Evolutionary conservation across 2,113 vertebrate genomes (phyloP), one percentile per base, ranked within the genome.

Genomic region (Thunnus thynnus): DNA sequence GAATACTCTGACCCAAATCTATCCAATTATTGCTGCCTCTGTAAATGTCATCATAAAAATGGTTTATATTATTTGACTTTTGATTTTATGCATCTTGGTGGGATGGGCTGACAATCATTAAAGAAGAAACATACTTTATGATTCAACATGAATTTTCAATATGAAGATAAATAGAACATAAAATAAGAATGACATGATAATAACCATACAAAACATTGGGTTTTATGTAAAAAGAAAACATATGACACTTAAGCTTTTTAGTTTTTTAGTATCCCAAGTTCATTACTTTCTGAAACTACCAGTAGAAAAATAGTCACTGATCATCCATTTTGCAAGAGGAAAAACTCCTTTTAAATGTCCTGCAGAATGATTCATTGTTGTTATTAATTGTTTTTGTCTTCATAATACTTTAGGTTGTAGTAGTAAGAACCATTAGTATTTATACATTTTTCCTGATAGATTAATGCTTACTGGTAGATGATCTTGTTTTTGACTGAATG

Each of bases 1-100:
- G 56, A 78, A 79, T 27, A 76, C 30, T 8, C 58, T 71, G 76
- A 89, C 78, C 75, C 76, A 72, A 82, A 83, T 65, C 89, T 88
- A 86, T 92, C 76, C 72, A 75, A 94, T 94, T 88, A 89, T 63
- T 85, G 74, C 80, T 88, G 84, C 65, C 80, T 87, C 64, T 65
- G 75, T 63, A 54, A 88, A 85, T 72, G 82, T 77, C 70, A 61
- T 70, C 71, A 41, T 85, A 78, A 68, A 89, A 86, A 68, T 27
- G 47, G 27, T 83, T 84, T 77, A 56, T 78, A 44, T 83, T 84
- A 72, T 88, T 82, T 85, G 30, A 79, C 56, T 71, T 63, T 72
- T 80, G 36, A 75, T 83, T 86, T 76, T 64, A 41, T 27, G 70
- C 64, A 5, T 72, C 36, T 11, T 63, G 64, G 44, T 86, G 48